A percentile compares a stretch with the other conserved stretches of the same genome.
phyloP scores from a whole-genome alignment of 2,113 vertebrate species.

The Porphyrio hochstetteri region DNA sequence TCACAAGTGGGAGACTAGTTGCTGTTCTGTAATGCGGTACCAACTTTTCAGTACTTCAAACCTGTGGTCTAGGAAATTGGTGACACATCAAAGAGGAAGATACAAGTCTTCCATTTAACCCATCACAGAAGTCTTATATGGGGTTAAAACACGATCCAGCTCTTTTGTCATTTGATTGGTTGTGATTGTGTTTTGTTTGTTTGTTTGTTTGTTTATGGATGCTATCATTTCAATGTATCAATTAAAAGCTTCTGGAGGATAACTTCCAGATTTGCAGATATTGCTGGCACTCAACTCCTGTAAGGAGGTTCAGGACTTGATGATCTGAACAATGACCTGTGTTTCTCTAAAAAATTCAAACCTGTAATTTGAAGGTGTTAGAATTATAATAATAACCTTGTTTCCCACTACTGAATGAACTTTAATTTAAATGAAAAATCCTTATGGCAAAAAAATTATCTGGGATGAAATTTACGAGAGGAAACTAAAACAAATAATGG shows the following conservation, averaged over 20 bases:
- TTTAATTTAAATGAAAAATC: neutral
- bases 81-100: neutral
- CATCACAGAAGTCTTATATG: neutral
- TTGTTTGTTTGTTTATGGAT: neutral
- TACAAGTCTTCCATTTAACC: neutral
- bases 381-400: neutral
- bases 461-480: neutral
- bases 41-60: neutral
- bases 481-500: neutral
- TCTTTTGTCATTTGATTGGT: neutral
- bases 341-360: neutral
- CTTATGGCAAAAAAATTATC: neutral
- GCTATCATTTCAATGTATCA: neutral
- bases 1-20: neutral
- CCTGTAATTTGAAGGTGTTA: neutral
- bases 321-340: neutral
- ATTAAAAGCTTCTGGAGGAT: neutral
- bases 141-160: neutral
- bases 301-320: fast-evolving
- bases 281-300: fast-evolving
- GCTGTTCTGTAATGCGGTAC: neutral
- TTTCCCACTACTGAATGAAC: neutral
- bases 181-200: too few species aligned
- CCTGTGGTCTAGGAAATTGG: neutral
- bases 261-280: neutral